phyloP scores from a whole-genome alignment of 2,888 invertebrate species.

The Polydrusus cervinus region DNA sequence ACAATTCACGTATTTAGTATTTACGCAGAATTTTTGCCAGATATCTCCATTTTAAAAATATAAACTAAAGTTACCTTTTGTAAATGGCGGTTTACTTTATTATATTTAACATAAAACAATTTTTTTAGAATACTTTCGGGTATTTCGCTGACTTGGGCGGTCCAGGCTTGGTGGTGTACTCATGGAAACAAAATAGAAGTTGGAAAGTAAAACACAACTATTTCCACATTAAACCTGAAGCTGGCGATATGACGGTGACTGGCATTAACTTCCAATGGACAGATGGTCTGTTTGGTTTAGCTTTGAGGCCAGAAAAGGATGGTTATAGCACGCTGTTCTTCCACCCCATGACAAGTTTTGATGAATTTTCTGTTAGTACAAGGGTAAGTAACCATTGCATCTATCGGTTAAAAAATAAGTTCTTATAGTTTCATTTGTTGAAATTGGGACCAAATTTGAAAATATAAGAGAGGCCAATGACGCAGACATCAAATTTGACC shows the following conservation, averaged over 20 bases:
- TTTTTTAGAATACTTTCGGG: conserved; percentile 76
- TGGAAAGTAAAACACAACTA: conserved; percentile 77
- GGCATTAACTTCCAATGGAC: conserved; percentile 82
- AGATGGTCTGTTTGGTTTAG: conserved; percentile 85
- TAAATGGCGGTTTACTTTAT: no score
- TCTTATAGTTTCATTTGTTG: no score
- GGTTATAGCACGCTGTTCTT: conserved; percentile 85
- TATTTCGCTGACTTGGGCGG: conserved; percentile 83
- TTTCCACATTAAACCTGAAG: conserved; percentile 75
- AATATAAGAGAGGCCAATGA: no score
- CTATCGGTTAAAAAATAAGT: no score
- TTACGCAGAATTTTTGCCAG: no score
- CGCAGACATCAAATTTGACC: no score
- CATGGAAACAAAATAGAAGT: conserved; percentile 80
- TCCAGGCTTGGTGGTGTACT: conserved; percentile 83
- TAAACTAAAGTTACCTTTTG: no score
- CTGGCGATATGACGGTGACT: conserved; percentile 82
- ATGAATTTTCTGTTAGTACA: conserved; percentile 85
- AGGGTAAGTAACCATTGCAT: conserved; percentile 63
- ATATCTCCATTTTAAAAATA: no score
- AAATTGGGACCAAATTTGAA: neutral
- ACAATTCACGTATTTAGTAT: no score
- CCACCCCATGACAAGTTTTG: conserved; percentile 85
- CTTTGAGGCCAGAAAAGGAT: conserved; percentile 77
- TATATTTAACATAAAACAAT: no score